Percentiles rank a stretch among this genome's conserved stretches.
Conservation (phyloP, 2,113 vertebrate genomes). For the Misgurnus mizolepis region DNA sequence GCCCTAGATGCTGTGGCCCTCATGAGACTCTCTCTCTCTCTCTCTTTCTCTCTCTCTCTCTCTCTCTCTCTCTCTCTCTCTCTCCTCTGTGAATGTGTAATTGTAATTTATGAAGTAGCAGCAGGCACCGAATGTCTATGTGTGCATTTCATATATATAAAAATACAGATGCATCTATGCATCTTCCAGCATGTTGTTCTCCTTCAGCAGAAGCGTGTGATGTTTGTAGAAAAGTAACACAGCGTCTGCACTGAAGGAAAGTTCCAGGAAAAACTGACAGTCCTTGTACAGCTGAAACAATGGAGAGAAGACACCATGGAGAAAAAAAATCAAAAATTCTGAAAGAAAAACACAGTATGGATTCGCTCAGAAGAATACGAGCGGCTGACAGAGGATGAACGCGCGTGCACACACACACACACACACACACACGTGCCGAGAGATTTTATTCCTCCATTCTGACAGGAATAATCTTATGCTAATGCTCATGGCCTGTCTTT, state of each 20-base stretch:
- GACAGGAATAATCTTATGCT: conserved; percentile 78
- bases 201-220: conserved; percentile 45
- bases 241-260: conserved; percentile 7
- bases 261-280: conserved; percentile 24
- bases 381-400: conserved; percentile 3
- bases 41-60: conserved; percentile 44
- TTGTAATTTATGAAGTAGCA: conserved; percentile 59
- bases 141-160: not conserved
- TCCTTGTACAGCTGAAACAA: conserved; percentile 22
- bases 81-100: conserved; percentile 46
- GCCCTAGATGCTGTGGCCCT: conserved; percentile 72
- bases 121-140: not conserved
- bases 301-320: conserved; percentile 14
- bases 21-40: conserved; percentile 60
- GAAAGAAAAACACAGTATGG: not conserved
- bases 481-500: conserved; percentile 77
- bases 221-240: conserved; percentile 15
- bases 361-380: not conserved
- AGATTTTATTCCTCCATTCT: conserved; percentile 62
- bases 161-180: conserved; percentile 27
- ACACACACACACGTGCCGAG: conserved; percentile 1
- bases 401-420: conserved; percentile 13
- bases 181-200: conserved; percentile 38
- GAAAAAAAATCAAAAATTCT: conserved; percentile 17
- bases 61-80: conserved; percentile 42